These are phyloP conservation scores for honey bee (Apis mellifera) DNA, from an alignment of 1,140 invertebrate species.

Conservation along the genomic window DNA sequence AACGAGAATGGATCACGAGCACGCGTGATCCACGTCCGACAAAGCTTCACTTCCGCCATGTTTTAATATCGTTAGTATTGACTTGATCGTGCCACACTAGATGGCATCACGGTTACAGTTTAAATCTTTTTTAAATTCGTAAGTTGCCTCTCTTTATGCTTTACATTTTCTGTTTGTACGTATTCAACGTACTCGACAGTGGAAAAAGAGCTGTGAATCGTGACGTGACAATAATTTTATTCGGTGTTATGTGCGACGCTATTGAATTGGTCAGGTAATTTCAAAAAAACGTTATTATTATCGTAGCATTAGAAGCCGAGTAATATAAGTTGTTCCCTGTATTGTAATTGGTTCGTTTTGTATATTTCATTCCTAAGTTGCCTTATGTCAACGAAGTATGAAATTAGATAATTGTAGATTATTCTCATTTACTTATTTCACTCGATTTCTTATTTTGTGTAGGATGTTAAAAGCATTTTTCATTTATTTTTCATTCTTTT, in stretches of 20 bases:
- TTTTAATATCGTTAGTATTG: conserved; percentile 50
- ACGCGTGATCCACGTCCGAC: conserved; percentile 18
- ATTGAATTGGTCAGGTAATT: neutral
- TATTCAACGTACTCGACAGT: conserved; percentile 56
- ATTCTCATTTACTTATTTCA: neutral
- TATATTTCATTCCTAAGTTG: no score
- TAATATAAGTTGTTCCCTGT: neutral
- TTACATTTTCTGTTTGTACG: conserved; percentile 9
- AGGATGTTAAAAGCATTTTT: neutral
- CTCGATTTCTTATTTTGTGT: neutral
- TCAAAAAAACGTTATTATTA: neutral
- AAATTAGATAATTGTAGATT: neutral
- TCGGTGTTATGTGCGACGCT: neutral
- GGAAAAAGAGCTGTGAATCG: neutral
- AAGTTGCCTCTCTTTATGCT: conserved; percentile 34
- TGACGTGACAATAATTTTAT: neutral
- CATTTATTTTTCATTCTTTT: neutral
- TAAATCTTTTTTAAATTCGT: conserved; percentile 53
- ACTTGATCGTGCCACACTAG: conserved; percentile 37
- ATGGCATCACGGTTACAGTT: conserved; percentile 34
- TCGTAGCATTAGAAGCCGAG: neutral
- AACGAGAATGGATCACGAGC: neutral
- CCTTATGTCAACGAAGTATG: neutral
- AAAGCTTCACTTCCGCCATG: conserved; percentile 61
- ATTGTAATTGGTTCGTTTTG: neutral